Evolutionary conservation across 2,888 invertebrate species (phyloP), one percentile per base, ranked within the genome.

Genomic region (Lycophotia porphyrea): DNA sequence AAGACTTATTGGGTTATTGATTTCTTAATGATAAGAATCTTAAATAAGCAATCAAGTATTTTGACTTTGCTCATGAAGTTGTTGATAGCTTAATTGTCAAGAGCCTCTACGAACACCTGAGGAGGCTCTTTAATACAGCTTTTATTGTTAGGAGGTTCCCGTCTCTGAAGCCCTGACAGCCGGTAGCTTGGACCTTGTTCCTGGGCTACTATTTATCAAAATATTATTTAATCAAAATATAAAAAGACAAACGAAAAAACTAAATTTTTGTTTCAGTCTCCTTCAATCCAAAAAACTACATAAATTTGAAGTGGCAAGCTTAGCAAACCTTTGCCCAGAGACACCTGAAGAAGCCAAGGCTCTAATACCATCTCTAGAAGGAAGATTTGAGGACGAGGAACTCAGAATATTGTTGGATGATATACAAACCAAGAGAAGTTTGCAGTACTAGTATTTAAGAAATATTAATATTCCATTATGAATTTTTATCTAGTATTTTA

Each of bases 261-360:
- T 24, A n/a, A n/a, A 49, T 15, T 64, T 80, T 84, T 73, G 39
- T 95, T 97, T 42, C 94, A 99, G 99, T 93, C 97, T 99, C 76
- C 95, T 99, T 70, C 98, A 98, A 97, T 98, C 99, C 91, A 99
- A 99, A 92, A 99, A 99, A 92, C 96, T 99, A 24, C 99, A 99
- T 95, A 99, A 99, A 96, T 99, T 99, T 96, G 99, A 99, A 95
- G 97, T 99, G 76, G 99, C 99, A 0, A 99, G 99, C 24, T 97
- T 99, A 86, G 99, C 99, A 2, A 99, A 99, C 95, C 96, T 99
- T n/a, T 99, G 99, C 91, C 99, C 99, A 0, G 99, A 99, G 96
- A 99, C 98, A 60, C 98, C 99, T 0, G 99, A 99, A 92, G 99
- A 99, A 96, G 99, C 99, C 0, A 99, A 99, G 96, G 98, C 99